These are phyloP conservation scores for Neodontobutis hainanensis DNA, from an alignment of 2,113 vertebrate species.

Conservation along the genomic window DNA sequence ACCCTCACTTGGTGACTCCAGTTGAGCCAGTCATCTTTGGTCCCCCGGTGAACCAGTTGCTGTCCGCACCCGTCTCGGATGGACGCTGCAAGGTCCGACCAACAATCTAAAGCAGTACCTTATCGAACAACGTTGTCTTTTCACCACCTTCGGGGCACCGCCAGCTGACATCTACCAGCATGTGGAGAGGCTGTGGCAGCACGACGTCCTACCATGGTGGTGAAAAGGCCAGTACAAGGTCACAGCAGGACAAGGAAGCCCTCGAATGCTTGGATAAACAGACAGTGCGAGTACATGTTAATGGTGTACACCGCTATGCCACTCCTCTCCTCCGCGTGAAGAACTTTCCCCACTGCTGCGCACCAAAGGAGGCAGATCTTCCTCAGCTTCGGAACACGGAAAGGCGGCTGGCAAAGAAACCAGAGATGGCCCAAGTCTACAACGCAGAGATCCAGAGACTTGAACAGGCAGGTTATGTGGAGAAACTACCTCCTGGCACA, in stretches of 20 bases:
- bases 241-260: background rate
- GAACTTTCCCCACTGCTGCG: background rate
- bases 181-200: background rate
- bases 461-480: background rate
- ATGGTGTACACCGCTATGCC: background rate
- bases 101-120: no score
- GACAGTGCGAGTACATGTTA: background rate
- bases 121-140: no score
- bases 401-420: background rate
- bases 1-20: no score
- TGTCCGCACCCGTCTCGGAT: no score
- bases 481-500: background rate
- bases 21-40: no score
- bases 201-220: constrained; percentile 23
- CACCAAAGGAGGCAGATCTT: background rate
- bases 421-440: background rate
- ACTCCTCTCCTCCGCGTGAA: background rate
- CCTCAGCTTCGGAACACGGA: background rate
- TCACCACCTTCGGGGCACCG: no score
- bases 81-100: no score
- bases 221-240: background rate
- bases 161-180: background rate
- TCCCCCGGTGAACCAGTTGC: no score
- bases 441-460: background rate
- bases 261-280: background rate